A percentile compares a stretch with the other conserved stretches of the same genome.
These are phyloP conservation scores for Holotrichia oblita DNA, from an alignment of 1,140 invertebrate genomes.

Conservation along the genomic window DNA sequence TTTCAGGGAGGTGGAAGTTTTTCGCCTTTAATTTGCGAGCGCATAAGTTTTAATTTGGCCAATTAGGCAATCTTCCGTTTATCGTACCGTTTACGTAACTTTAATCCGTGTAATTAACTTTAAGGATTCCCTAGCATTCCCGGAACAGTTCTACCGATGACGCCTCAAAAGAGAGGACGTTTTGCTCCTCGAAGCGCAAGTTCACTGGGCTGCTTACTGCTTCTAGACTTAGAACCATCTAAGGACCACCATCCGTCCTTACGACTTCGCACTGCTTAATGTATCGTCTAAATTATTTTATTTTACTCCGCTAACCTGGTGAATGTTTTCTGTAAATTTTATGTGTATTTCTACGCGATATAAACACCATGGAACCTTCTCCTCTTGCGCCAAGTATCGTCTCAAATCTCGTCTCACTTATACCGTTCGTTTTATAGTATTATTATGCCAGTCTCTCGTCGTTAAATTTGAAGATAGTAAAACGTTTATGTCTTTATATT, in stretches of 20 bases:
- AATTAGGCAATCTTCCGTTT: conserved; percentile 31
- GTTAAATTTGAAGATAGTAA: conserved; percentile 37
- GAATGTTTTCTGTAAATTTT: conserved; percentile 30
- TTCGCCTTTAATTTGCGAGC: conserved; percentile 29
- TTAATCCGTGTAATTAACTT: conserved; percentile 36
- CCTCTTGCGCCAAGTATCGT: neutral
- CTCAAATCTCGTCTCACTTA: conserved; percentile 25
- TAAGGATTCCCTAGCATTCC: conserved; percentile 21
- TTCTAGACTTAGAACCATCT: neutral
- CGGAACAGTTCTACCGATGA: conserved; percentile 28
- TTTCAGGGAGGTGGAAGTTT: conserved; percentile 27
- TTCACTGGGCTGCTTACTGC: neutral
- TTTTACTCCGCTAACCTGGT: conserved; percentile 28
- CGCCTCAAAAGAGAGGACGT: conserved; percentile 6
- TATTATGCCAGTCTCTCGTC: conserved; percentile 19
- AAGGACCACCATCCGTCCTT: conserved; percentile 10
- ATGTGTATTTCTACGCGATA: conserved; percentile 23
- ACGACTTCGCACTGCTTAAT: conserved; percentile 34
- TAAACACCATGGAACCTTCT: conserved; percentile 15
- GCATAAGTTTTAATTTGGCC: conserved; percentile 36
- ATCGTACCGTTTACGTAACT: conserved; percentile 36
- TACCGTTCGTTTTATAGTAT: conserved; percentile 18
- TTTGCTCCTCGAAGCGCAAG: neutral
- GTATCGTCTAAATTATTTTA: conserved; percentile 36
- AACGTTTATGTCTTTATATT: conserved; percentile 33